Evolutionary conservation across 2,113 vertebrate genomes (phyloP).

Genomic region (Gobius niger): DNA sequence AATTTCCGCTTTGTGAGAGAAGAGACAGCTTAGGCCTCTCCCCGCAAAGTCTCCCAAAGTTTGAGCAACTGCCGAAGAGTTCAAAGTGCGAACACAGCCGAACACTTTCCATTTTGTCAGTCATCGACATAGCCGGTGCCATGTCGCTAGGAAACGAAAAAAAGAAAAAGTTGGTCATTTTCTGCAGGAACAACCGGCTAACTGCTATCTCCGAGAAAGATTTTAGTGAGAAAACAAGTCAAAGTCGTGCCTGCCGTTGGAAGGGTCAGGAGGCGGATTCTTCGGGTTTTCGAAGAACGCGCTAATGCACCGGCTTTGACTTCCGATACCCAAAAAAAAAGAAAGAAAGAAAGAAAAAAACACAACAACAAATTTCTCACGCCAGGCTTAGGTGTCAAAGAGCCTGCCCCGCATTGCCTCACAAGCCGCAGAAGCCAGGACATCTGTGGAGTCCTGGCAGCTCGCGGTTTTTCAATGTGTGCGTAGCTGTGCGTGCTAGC

Average conservation of each 20-base stretch:
- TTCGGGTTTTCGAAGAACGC: slow-evolving; percentile 46
- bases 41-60: slow-evolving; percentile 5
- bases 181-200: slow-evolving; percentile 47
- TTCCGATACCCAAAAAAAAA: slow-evolving; percentile 44
- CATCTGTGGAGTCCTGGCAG: slow-evolving; percentile 74
- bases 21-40: too few relatives aligned
- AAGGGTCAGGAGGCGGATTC: slow-evolving; percentile 49
- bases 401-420: slow-evolving; percentile 56
- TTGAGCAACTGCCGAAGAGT: slow-evolving; percentile 2
- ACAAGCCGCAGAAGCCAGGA: slow-evolving; percentile 64
- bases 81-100: slow-evolving; percentile 13
- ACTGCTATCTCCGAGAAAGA: slow-evolving; percentile 22
- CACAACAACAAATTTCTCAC: slow-evolving; percentile 31
- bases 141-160: slow-evolving; percentile 9
- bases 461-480: neutral
- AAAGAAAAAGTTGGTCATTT: slow-evolving; percentile 10
- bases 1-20: too few relatives aligned
- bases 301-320: slow-evolving; percentile 59
- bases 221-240: slow-evolving; percentile 5
- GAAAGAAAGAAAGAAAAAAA: neutral
- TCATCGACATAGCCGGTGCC: slow-evolving; percentile 9
- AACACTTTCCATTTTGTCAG: slow-evolving; percentile 13
- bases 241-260: slow-evolving; percentile 34
- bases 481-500: slow-evolving; percentile 39
- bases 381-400: slow-evolving; percentile 63